These are phyloP conservation scores for Aldabrachelys gigantea DNA, from an alignment of 2,113 vertebrate species.

Conservation along the genomic window DNA sequence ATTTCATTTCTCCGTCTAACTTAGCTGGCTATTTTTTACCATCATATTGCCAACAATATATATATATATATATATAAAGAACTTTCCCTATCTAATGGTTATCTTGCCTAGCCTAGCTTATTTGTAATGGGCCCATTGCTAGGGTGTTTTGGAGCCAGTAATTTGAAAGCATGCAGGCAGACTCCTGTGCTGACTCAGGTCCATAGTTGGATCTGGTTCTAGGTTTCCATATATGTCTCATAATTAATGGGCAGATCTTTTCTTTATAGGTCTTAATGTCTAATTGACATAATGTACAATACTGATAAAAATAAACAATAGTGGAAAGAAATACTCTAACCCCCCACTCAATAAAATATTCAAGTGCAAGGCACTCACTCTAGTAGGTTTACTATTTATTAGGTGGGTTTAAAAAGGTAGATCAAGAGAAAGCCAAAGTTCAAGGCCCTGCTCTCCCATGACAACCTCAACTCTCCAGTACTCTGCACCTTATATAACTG, in stretches of 20 bases:
- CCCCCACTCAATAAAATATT: neutral
- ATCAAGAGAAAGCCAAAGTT: neutral
- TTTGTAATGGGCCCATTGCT: slow-evolving; percentile 7
- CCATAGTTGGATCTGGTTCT: neutral
- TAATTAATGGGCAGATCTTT: neutral
- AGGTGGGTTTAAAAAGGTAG: neutral
- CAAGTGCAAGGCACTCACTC: neutral
- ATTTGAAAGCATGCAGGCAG: neutral
- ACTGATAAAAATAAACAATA: neutral
- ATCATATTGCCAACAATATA: slow-evolving; percentile 22
- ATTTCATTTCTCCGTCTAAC: neutral
- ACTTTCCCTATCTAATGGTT: neutral
- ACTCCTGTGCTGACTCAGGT: neutral
- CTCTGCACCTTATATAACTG: neutral
- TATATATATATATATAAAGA: slow-evolving; percentile 59
- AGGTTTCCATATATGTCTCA: neutral
- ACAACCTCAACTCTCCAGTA: neutral
- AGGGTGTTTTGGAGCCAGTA: slow-evolving; percentile 9
- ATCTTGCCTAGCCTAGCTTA: slow-evolving; percentile 22
- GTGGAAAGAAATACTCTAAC: neutral
- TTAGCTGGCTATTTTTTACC: slow-evolving; percentile 27
- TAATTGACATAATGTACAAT: neutral
- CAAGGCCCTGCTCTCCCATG: neutral
- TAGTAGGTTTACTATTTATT: neutral
- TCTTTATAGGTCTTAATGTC: neutral